A percentile compares a stretch with the other conserved stretches of the same genome.
phyloP scores from a whole-genome alignment of 1,140 invertebrate species.

The Contarinia nasturtii region DNA sequence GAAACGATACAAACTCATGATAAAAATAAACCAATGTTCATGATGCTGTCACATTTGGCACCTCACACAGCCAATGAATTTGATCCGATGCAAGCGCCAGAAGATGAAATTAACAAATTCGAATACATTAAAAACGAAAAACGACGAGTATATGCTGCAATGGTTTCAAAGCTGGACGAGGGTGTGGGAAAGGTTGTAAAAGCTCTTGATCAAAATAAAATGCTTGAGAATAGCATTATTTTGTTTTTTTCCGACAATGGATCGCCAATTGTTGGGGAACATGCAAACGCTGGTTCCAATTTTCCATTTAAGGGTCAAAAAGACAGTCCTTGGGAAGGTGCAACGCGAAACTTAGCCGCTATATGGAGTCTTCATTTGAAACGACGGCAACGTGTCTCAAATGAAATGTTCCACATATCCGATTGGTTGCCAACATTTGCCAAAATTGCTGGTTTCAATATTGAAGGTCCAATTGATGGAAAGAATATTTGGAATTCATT shows the following conservation, averaged over 20 bases:
- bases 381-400: slow-evolving; percentile 36
- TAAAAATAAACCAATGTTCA: slow-evolving; percentile 41
- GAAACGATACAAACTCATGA: slow-evolving; percentile 45
- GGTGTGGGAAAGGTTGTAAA: slow-evolving; percentile 58
- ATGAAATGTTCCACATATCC: slow-evolving; percentile 58
- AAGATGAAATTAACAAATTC: slow-evolving; percentile 51
- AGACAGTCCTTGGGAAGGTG: slow-evolving; percentile 72
- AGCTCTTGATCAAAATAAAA: slow-evolving; percentile 40
- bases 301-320: slow-evolving; percentile 71
- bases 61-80: slow-evolving; percentile 52
- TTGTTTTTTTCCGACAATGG: slow-evolving; percentile 61
- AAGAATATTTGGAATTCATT: slow-evolving; percentile 47
- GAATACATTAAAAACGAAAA: slow-evolving; percentile 49
- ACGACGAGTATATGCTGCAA: slow-evolving; percentile 66
- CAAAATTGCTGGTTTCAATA: slow-evolving; percentile 33
- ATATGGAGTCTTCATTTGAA: slow-evolving; percentile 53
- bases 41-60: slow-evolving; percentile 64
- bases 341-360: slow-evolving; percentile 50
- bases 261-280: slow-evolving; percentile 46
- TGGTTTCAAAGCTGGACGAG: slow-evolving; percentile 73
- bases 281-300: slow-evolving; percentile 66
- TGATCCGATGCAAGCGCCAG: slow-evolving; percentile 55
- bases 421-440: slow-evolving; percentile 79
- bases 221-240: slow-evolving; percentile 53
- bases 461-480: slow-evolving; percentile 37